phyloP scores from a whole-genome alignment of 2,113 vertebrate species.

The Butorides virescens region DNA sequence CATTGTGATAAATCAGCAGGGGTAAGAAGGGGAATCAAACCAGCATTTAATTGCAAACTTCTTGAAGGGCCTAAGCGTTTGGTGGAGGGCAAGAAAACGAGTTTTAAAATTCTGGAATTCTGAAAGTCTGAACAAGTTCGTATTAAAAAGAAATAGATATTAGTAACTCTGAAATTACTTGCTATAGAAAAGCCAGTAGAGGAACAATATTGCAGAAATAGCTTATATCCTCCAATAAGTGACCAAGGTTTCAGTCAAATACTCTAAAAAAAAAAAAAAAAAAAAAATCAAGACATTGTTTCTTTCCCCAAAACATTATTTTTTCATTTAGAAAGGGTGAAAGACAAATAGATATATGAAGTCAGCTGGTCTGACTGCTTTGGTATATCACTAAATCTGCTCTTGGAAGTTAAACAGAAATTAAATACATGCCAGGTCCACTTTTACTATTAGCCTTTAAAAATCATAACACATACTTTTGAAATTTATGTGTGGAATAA shows the following conservation, averaged over 20 bases:
- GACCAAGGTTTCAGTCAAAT: background rate
- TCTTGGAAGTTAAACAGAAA: background rate
- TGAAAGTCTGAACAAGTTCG: background rate
- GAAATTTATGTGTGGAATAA: background rate
- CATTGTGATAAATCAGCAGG: background rate
- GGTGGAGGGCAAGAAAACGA: background rate
- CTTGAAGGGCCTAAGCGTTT: background rate
- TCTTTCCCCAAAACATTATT: background rate
- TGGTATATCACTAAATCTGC: background rate
- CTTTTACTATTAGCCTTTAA: background rate
- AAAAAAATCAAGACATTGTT: background rate
- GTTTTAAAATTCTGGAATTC: background rate
- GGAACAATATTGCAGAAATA: background rate
- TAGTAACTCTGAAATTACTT: background rate
- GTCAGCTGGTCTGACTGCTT: background rate
- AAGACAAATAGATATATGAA: background rate
- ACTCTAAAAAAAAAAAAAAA: background rate
- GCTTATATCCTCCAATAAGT: background rate
- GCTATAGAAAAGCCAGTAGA: background rate
- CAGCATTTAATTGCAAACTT: background rate
- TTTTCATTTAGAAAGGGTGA: background rate
- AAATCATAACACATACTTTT: background rate
- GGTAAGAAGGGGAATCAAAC: background rate
- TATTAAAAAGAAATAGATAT: background rate
- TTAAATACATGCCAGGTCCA: background rate